A percentile compares a stretch with the other conserved stretches of the same genome.
These are phyloP conservation scores for Cryptocephalus moraei DNA, from an alignment of 2,888 invertebrate species.

Conservation along the genomic window DNA sequence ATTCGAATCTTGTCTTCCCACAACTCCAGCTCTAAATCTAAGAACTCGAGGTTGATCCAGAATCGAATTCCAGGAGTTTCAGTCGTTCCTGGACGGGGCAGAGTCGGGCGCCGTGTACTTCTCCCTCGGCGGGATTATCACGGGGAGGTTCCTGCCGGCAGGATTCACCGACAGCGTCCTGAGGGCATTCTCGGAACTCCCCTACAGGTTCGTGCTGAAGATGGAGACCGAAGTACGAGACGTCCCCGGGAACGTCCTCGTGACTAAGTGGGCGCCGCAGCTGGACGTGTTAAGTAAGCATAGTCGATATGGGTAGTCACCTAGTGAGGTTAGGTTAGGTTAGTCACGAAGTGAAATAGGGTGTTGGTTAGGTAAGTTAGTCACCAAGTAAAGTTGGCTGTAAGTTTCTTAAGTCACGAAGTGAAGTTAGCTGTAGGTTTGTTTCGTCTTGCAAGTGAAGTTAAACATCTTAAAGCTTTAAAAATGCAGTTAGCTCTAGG, in stretches of 20 bases:
- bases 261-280: constrained; percentile 34
- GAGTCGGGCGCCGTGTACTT: constrained; percentile 32
- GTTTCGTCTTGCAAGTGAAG: too few species aligned
- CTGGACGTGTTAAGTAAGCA: constrained; percentile 30
- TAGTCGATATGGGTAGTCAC: background rate
- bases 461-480: too few species aligned
- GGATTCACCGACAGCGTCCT: constrained; percentile 25
- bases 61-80: constrained; percentile 19
- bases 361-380: too few species aligned
- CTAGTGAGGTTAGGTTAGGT: too few species aligned
- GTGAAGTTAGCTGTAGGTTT: too few species aligned
- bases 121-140: constrained; percentile 35
- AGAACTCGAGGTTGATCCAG: too few species aligned
- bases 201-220: constrained; percentile 37
- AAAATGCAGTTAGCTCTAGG: too few species aligned
- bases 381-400: too few species aligned
- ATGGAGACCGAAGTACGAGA: constrained; percentile 18
- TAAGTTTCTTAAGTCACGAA: too few species aligned
- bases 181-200: constrained; percentile 30
- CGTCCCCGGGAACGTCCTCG: constrained; percentile 30
- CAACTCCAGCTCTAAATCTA: too few species aligned
- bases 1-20: too few species aligned
- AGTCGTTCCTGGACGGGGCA: constrained; percentile 28
- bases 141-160: constrained; percentile 24
- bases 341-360: too few species aligned